These are phyloP conservation scores for Sericinus montela DNA, from an alignment of 2,888 invertebrate species.

Conservation along the genomic window DNA sequence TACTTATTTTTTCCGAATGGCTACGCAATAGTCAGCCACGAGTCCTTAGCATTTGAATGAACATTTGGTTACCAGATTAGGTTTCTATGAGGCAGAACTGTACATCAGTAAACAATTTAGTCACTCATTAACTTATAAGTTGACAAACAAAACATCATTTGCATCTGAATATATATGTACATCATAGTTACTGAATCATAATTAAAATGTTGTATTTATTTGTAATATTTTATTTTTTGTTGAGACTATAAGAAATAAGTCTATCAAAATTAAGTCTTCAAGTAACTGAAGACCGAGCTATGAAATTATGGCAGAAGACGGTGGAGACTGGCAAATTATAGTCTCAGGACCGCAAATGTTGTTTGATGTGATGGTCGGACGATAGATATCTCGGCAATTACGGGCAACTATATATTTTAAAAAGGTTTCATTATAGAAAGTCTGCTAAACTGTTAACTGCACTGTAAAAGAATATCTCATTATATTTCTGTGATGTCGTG, in stretches of 20 bases:
- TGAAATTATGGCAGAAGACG: conserved; percentile 70
- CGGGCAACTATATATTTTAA: conserved; percentile 49
- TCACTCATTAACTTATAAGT: conserved; percentile 51
- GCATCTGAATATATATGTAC: conserved; percentile 44
- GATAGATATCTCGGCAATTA: conserved; percentile 59
- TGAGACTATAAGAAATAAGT: conserved; percentile 34
- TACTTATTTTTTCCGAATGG: conserved; percentile 58
- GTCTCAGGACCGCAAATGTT: conserved; percentile 52
- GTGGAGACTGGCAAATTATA: conserved; percentile 74
- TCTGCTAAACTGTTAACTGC: conserved; percentile 36
- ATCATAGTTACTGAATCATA: conserved; percentile 8
- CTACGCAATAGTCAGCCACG: conserved; percentile 42
- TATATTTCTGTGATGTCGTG: conserved; percentile 12
- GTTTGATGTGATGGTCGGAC: conserved; percentile 43
- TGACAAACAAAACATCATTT: conserved; percentile 33
- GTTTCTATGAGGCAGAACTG: conserved; percentile 56
- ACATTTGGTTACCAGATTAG: conserved; percentile 78
- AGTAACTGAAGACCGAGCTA: conserved; percentile 47
- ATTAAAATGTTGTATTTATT: not conserved
- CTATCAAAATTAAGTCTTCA: conserved; percentile 62
- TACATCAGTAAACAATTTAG: conserved; percentile 58
- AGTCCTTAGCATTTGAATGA: conserved; percentile 69
- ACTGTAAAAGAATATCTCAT: conserved; percentile 7
- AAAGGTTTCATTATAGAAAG: conserved; percentile 45
- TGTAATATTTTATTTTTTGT: not conserved